phyloP scores from a whole-genome alignment of 37 sponge, comb jelly and placozoan species.

The Geodia barretti region DNA sequence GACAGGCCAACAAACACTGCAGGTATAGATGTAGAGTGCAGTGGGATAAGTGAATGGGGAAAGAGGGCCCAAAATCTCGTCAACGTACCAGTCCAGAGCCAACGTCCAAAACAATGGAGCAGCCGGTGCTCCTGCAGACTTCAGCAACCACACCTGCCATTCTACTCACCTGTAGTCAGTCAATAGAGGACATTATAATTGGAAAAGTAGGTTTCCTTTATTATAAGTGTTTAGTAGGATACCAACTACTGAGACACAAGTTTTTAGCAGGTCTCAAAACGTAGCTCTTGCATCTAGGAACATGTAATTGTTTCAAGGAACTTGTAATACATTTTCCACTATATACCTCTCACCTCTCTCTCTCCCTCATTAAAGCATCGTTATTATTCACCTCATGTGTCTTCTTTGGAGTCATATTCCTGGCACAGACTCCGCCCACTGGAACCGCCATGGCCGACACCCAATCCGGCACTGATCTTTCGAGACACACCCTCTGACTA shows the following conservation, averaged over 20 bases:
- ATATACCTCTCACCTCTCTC: too few relatives aligned
- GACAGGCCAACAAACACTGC: too few relatives aligned
- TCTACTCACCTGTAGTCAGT: slow-evolving; percentile 30
- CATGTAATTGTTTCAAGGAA: too few relatives aligned
- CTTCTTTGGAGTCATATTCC: slow-evolving; percentile 65
- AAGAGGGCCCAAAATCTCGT: not conserved
- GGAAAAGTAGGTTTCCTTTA: too few relatives aligned
- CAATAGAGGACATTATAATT: too few relatives aligned
- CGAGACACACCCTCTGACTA: slow-evolving; percentile 27
- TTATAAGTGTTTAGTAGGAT: too few relatives aligned
- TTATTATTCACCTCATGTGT: slow-evolving; percentile 72
- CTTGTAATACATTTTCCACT: too few relatives aligned
- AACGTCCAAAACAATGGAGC: slow-evolving; percentile 56
- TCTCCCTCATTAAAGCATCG: not conserved
- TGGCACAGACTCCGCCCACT: not conserved
- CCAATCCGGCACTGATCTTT: not conserved
- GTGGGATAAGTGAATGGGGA: too few relatives aligned
- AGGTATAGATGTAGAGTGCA: too few relatives aligned
- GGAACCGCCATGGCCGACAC: not conserved
- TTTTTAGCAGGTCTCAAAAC: too few relatives aligned
- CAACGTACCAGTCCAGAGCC: slow-evolving; percentile 77
- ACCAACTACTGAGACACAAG: too few relatives aligned
- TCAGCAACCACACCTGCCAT: slow-evolving; percentile 55
- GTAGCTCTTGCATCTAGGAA: too few relatives aligned
- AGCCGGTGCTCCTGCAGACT: slow-evolving; percentile 21